A percentile compares a stretch with the other conserved stretches of the same genome.
These are phyloP conservation scores for Gnathonemus longibarbis DNA, from an alignment of 2,113 vertebrate species.

Conservation along the genomic window DNA sequence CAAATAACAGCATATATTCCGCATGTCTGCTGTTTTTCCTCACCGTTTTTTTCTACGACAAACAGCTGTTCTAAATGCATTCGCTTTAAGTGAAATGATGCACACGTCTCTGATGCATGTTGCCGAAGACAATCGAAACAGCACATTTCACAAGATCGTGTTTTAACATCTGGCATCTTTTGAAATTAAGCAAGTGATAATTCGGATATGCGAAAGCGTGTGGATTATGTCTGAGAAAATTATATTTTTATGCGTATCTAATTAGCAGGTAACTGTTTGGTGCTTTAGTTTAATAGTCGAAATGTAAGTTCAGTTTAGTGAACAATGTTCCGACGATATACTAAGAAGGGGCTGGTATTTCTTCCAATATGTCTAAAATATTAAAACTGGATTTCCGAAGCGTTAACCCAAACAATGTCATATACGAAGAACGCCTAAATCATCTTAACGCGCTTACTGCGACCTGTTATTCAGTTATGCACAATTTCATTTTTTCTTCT, in stretches of 20 bases:
- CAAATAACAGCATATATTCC: neutral
- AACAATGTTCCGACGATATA: neutral
- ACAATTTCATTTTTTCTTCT: neutral
- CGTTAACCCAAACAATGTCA: neutral
- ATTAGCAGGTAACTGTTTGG: neutral
- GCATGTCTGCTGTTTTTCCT: neutral
- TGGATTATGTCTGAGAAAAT: neutral
- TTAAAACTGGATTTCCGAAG: neutral
- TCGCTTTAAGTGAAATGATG: neutral
- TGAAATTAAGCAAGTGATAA: neutral
- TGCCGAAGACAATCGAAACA: neutral
- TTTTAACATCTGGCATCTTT: neutral
- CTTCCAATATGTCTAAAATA: neutral
- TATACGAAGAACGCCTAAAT: neutral
- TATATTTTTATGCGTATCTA: neutral
- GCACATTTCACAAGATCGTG: neutral
- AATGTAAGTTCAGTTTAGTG: neutral
- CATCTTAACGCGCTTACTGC: neutral
- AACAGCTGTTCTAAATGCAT: neutral
- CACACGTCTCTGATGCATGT: neutral
- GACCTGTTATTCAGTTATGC: neutral
- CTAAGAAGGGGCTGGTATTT: neutral
- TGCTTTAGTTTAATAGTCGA: neutral
- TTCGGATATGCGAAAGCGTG: neutral
- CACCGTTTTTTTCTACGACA: neutral